phyloP scores from a whole-genome alignment of 1,140 invertebrate species.

The Pseudomyrmex dendroicus region DNA sequence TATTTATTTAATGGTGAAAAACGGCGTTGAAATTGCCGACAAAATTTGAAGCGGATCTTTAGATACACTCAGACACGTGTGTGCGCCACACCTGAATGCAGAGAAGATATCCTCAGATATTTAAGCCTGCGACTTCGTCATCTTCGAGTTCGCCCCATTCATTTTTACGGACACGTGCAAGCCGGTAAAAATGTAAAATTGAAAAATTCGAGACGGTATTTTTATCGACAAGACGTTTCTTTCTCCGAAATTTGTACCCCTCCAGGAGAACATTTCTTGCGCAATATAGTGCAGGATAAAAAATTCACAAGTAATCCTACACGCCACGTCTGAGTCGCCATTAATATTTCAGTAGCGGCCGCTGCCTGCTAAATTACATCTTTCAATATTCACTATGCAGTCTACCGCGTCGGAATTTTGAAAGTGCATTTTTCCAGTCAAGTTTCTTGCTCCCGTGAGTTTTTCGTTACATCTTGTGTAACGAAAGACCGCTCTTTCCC shows the following conservation, averaged over 20 bases:
- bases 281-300: background rate
- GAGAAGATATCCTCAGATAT: constrained; percentile 15
- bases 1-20: background rate
- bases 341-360: constrained; percentile 34
- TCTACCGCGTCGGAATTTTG: background rate
- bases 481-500: no score
- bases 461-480: background rate
- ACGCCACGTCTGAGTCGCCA: background rate
- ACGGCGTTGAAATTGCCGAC: no score
- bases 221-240: background rate
- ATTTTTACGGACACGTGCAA: background rate
- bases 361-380: constrained; percentile 27
- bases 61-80: background rate
- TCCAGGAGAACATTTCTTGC: background rate
- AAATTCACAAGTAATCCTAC: constrained; percentile 28
- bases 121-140: constrained; percentile 19
- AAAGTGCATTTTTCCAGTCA: background rate
- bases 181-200: no score
- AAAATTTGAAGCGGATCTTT: background rate
- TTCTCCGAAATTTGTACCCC: background rate
- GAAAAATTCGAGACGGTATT: background rate
- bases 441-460: background rate
- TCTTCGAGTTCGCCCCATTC: background rate
- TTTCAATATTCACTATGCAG: constrained; percentile 36
- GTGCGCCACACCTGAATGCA: background rate